Conservation (phyloP, 2,888 invertebrate genomes). For the Torymus aiolomorphi region DNA sequence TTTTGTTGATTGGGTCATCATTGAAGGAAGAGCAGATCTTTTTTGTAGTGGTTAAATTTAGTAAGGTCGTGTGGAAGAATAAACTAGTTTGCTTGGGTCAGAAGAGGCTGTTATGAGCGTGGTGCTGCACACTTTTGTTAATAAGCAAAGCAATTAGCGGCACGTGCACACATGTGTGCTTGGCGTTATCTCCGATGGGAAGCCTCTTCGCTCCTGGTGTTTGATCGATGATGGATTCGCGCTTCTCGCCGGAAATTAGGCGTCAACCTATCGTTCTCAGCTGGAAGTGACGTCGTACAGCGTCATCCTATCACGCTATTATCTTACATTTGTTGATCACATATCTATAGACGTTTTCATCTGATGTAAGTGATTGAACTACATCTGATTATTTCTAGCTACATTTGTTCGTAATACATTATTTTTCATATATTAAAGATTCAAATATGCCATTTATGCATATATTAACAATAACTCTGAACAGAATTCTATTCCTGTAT, state of each 20-base stretch:
- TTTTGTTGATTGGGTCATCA: conserved; percentile 9
- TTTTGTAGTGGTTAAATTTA: no score
- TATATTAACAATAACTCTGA: no score
- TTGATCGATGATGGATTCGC: conserved; percentile 74
- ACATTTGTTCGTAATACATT: no score
- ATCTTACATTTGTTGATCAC: conserved; percentile 68
- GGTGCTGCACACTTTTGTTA: no score
- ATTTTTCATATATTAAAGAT: no score
- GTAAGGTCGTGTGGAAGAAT: no score
- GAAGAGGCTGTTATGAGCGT: no score
- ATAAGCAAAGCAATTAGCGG: conserved; percentile 14
- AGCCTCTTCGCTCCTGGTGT: conserved; percentile 65
- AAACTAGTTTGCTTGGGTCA: no score
- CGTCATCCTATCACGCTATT: conserved; percentile 71
- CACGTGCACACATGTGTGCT: conserved; percentile 5
- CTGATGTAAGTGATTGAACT: no score
- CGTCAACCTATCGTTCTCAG: conserved; percentile 71
- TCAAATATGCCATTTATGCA: no score
- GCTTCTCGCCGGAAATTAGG: conserved; percentile 74
- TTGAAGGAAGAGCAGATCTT: conserved; percentile 6
- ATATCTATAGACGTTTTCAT: not conserved
- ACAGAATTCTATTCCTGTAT: no score
- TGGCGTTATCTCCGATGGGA: conserved; percentile 57
- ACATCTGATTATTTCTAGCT: no score
- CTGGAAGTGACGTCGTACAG: conserved; percentile 69